phyloP scores from a whole-genome alignment of 2,888 invertebrate genomes.

The Galeopsomyia nigrocyanea region DNA sequence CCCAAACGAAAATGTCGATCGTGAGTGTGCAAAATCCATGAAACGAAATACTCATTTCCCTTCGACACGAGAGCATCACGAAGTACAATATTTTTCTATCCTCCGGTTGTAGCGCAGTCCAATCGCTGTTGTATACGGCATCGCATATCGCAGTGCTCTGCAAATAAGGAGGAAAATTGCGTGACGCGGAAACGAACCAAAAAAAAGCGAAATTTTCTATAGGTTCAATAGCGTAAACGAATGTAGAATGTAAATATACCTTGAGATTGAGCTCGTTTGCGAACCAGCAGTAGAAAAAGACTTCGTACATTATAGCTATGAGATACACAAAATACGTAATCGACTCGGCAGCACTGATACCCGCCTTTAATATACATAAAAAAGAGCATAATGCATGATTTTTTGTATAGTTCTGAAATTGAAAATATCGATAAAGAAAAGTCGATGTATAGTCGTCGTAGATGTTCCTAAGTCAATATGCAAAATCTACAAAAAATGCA shows the following conservation, averaged over 20 bases:
- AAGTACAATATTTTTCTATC: neutral
- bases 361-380: neutral
- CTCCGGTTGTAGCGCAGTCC: neutral
- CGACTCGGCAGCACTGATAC: neutral
- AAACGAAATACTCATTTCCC: conserved; percentile 11
- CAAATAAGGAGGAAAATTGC: too few species aligned
- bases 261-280: conserved; percentile 16
- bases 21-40: conserved; percentile 16
- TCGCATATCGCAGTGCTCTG: conserved; percentile 11
- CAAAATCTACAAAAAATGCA: too few species aligned
- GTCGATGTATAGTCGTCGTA: too few species aligned
- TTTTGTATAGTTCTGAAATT: too few species aligned
- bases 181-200: too few species aligned
- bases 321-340: neutral
- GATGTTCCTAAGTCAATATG: too few species aligned
- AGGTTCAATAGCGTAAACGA: too few species aligned
- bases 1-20: conserved; percentile 26
- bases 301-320: neutral
- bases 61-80: conserved; percentile 8
- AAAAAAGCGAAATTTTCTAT: too few species aligned
- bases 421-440: neutral
- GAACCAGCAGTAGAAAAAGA: conserved; percentile 10
- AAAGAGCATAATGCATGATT: too few species aligned
- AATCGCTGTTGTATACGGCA: conserved; percentile 23
- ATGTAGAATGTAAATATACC: too few species aligned